A percentile compares a stretch with the other conserved stretches of the same genome.
phyloP scores from a whole-genome alignment of 1,140 invertebrate genomes.

The Anadara kagoshimensis region DNA sequence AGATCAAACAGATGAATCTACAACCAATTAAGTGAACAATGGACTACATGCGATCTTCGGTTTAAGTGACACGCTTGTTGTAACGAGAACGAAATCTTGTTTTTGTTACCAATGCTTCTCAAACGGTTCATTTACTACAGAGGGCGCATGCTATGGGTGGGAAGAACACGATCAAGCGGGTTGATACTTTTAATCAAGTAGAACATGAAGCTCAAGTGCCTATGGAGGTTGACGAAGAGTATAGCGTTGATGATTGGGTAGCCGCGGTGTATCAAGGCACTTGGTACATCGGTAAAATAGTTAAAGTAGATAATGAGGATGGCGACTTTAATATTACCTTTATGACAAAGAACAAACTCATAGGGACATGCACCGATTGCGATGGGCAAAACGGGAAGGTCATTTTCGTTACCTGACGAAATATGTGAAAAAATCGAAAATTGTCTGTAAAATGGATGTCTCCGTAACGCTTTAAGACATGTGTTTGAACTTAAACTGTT shows the following conservation, averaged over 20 bases:
- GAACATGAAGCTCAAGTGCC: background rate
- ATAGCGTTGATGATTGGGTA: conserved; percentile 1
- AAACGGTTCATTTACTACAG: background rate
- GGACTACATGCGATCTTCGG: too few species aligned
- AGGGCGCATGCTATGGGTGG: conserved; percentile 1
- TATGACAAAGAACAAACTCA: conserved; percentile 2
- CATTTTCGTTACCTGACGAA: too few species aligned
- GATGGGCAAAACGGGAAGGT: too few species aligned
- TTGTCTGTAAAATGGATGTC: too few species aligned
- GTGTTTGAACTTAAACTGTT: too few species aligned
- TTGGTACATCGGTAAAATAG: conserved; percentile 5
- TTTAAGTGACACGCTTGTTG: too few species aligned
- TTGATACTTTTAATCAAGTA: too few species aligned
- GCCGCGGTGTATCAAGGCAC: conserved; percentile 3
- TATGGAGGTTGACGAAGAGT: background rate
- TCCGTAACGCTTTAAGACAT: too few species aligned
- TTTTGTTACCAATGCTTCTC: conserved; percentile 1
- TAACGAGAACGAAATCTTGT: too few species aligned
- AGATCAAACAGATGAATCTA: background rate
- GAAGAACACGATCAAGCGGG: background rate
- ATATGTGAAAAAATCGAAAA: too few species aligned
- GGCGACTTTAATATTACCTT: conserved; percentile 5
- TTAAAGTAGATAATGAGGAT: background rate
- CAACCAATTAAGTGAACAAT: conserved; percentile 22
- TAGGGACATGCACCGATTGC: too few species aligned